Conservation (phyloP, 2,113 vertebrate genomes). For the Anguilla rostrata region DNA sequence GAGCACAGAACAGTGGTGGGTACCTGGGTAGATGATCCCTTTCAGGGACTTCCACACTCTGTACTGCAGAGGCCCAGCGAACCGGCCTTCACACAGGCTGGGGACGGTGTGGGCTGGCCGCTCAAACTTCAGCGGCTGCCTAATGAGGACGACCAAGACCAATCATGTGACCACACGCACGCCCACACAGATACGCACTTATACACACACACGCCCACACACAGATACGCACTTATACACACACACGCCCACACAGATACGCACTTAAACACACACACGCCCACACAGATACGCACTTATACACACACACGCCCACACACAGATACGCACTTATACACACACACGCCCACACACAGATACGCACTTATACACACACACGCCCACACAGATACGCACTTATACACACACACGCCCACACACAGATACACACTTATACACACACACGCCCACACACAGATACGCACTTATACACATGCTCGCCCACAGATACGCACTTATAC, state of each 20-base stretch:
- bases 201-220: not conserved
- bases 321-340: no score
- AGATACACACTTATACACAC: no score
- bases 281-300: no score
- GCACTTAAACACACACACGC: no score
- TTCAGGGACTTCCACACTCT: slow-evolving; percentile 77
- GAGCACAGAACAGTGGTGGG: not conserved
- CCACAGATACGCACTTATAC: no score
- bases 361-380: no score
- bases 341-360: no score
- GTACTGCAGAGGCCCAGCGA: slow-evolving; percentile 75
- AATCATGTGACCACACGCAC: not conserved
- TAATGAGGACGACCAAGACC: slow-evolving; percentile 38
- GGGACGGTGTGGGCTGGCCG: slow-evolving; percentile 64
- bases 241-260: not conserved
- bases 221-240: not conserved
- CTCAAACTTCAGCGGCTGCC: slow-evolving; percentile 73
- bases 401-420: no score
- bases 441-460: no score
- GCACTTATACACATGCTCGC: no score
- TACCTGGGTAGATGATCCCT: slow-evolving; percentile 75
- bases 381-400: no score
- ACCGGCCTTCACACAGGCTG: slow-evolving; percentile 72
- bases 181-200: not conserved
- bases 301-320: no score